These are phyloP conservation scores for Mormoops blainvillei DNA, from an alignment of 2,113 vertebrate genomes.

Conservation along the genomic window DNA sequence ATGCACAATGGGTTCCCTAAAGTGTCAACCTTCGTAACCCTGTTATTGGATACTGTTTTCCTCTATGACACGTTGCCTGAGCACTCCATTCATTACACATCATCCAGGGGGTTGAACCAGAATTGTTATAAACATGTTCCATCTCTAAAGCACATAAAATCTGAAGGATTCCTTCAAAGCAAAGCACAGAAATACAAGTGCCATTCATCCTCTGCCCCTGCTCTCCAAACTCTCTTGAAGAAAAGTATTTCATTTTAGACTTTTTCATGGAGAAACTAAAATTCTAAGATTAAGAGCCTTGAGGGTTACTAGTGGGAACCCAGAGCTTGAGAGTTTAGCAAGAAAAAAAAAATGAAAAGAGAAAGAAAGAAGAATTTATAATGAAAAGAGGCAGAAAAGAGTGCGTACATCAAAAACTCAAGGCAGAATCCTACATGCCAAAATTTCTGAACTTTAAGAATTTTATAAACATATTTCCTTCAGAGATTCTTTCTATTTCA, in stretches of 20 bases:
- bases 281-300: not conserved
- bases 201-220: not conserved
- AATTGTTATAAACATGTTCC: not conserved
- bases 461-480: constrained; percentile 13
- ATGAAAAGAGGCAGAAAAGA: not conserved
- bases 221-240: not conserved
- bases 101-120: not conserved
- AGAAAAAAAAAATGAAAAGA: not conserved
- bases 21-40: not conserved
- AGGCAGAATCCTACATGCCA: not conserved
- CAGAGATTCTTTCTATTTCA: not conserved
- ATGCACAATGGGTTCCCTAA: not conserved
- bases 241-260: constrained; percentile 39
- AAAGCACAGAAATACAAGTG: not conserved
- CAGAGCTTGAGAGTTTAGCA: not conserved
- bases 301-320: not conserved
- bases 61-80: too few species aligned
- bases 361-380: not conserved
- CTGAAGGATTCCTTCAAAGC: not conserved
- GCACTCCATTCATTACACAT: not conserved
- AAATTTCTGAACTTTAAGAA: constrained; percentile 23
- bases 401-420: not conserved
- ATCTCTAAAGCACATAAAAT: not conserved
- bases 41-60: not conserved
- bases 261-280: constrained; percentile 18